Evolutionary conservation across 1,140 invertebrate species (phyloP).

Genomic region (Zaprionus gabonicus): DNA sequence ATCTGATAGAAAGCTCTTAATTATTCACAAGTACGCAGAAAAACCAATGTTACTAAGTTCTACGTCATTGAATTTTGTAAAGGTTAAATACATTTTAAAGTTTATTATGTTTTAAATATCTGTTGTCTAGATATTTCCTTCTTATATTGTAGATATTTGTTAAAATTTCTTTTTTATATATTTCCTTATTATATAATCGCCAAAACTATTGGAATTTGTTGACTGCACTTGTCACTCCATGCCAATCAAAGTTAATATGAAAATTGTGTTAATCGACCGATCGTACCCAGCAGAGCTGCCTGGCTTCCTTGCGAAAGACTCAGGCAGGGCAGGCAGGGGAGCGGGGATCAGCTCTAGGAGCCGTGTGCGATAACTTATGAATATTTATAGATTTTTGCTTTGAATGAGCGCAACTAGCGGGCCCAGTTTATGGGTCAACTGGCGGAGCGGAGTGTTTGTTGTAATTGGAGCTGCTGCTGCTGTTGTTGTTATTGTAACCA

Average conservation of each 20-base stretch:
- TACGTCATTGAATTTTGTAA: neutral
- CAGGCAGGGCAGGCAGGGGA: constrained; percentile 43
- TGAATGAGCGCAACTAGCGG: constrained; percentile 43
- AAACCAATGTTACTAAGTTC: neutral
- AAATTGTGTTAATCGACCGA: constrained; percentile 8
- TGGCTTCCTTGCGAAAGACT: constrained; percentile 44
- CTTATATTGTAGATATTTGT: neutral
- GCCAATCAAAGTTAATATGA: constrained; percentile 8
- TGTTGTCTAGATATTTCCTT: no score
- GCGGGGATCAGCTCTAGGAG: neutral
- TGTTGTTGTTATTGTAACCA: constrained; percentile 48
- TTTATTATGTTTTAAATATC: neutral
- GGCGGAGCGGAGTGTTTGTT: constrained; percentile 13
- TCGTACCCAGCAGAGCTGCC: neutral
- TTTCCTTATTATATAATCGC: neutral
- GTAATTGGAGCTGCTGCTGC: constrained; percentile 9
- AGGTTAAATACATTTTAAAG: neutral
- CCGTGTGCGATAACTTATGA: constrained; percentile 62
- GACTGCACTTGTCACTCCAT: neutral
- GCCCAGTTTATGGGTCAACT: constrained; percentile 59
- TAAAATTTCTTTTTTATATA: neutral
- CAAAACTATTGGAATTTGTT: neutral
- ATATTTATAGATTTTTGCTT: constrained; percentile 72
- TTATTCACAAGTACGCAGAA: neutral
- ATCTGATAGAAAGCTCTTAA: neutral